Conservation (phyloP, 64 coral and sea anemone genomes). For the Stichodactyla helianthus region DNA sequence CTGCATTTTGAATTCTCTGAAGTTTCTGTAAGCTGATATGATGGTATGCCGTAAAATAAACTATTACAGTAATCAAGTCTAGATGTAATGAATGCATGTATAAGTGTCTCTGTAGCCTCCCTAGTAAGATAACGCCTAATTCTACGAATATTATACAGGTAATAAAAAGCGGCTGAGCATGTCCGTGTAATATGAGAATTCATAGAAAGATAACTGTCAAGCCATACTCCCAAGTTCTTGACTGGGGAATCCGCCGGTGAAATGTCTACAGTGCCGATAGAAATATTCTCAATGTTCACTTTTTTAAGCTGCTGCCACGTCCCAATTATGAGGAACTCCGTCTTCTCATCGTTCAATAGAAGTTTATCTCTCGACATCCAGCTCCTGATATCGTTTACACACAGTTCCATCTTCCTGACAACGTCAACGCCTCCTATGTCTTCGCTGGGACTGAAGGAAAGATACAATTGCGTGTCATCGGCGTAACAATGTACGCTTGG, state of each 20-base stretch:
- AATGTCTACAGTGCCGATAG: neutral
- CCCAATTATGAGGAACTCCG: neutral
- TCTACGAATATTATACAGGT: conserved; percentile 11
- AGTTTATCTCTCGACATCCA: neutral
- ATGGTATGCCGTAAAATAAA: neutral
- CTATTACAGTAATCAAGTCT: conserved; percentile 2
- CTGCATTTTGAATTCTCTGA: conserved; percentile 6
- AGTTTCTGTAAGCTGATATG: neutral
- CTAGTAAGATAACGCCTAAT: neutral
- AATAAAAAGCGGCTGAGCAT: no score
- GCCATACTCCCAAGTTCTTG: neutral
- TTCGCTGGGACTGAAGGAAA: neutral
- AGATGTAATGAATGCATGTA: neutral
- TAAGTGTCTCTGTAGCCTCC: neutral
- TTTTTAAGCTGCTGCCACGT: neutral
- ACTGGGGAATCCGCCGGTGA: neutral
- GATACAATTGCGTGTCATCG: no score
- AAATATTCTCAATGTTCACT: neutral
- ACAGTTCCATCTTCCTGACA: neutral
- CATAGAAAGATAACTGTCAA: neutral
- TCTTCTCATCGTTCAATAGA: neutral
- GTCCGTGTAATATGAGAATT: neutral
- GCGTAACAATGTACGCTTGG: no score
- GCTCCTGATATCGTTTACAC: neutral
- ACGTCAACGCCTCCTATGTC: neutral